Conservation (phyloP, 2,797 vertebrate species). For the Glossophaga mutica region DNA sequence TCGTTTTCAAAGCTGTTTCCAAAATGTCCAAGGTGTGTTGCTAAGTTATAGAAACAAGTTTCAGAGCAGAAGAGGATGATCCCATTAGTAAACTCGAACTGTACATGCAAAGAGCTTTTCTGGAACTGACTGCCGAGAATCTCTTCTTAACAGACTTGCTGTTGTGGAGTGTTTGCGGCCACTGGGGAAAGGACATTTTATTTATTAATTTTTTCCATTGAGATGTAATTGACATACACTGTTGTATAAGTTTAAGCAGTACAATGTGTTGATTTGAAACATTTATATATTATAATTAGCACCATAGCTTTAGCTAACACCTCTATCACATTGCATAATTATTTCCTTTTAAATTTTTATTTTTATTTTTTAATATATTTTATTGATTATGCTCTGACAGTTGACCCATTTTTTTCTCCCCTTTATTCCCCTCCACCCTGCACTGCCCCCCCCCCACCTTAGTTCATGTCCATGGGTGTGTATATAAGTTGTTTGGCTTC, state of each 20-base stretch:
- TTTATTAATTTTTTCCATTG: neutral
- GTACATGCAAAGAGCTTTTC: neutral
- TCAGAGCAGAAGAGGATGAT: neutral
- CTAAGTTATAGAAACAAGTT: neutral
- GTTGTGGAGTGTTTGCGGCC: neutral
- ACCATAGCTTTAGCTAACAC: neutral
- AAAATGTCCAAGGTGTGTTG: neutral
- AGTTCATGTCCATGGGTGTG: no score
- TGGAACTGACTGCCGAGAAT: neutral
- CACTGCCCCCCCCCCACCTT: no score
- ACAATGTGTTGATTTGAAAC: neutral
- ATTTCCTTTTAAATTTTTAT: neutral
- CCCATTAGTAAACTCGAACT: neutral
- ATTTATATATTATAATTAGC: neutral
- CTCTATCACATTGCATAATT: neutral
- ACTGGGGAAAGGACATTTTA: neutral
- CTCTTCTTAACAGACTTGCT: neutral
- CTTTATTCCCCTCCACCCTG: no score
- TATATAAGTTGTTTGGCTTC: no score
- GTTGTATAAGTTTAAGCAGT: neutral
- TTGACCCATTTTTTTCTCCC: no score
- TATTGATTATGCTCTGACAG: no score
- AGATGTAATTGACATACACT: neutral
- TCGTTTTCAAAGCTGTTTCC: constrained; percentile 9
- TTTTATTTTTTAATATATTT: no score